Conservation (phyloP, 2,113 vertebrate genomes). For the Bungarus multicinctus region DNA sequence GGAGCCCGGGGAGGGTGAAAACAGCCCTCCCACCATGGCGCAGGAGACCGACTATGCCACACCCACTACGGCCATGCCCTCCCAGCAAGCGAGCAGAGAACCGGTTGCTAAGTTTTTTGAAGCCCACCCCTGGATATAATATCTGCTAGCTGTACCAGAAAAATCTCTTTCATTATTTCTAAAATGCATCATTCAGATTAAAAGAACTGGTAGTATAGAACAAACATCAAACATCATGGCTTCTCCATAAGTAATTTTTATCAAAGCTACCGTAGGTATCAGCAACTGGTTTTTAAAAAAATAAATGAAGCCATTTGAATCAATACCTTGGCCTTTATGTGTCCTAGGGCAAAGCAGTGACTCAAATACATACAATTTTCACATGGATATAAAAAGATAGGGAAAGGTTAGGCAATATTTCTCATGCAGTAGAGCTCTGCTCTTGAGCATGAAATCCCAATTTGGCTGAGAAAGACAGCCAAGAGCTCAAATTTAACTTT, state of each 20-base stretch:
- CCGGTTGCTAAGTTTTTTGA: too few species aligned
- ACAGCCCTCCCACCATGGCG: fast-evolving
- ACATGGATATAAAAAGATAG: not conserved
- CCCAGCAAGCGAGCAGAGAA: too few species aligned
- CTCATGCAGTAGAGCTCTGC: slow-evolving; percentile 36
- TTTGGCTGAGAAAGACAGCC: not conserved
- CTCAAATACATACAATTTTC: not conserved
- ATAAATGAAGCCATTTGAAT: not conserved
- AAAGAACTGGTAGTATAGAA: not conserved
- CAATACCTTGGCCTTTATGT: not conserved
- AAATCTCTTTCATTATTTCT: not conserved
- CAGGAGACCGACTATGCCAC: too few species aligned
- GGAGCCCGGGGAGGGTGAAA: too few species aligned
- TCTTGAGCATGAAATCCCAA: not conserved
- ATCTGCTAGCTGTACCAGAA: not conserved
- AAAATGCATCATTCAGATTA: not conserved
- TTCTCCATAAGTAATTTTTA: not conserved
- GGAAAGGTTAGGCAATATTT: slow-evolving; percentile 18
- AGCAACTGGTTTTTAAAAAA: not conserved
- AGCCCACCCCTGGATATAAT: not conserved
- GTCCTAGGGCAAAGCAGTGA: not conserved
- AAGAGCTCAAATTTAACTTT: not conserved
- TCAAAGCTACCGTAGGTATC: not conserved
- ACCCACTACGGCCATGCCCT: too few species aligned
- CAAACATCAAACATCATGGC: not conserved